Evolutionary conservation across 1,140 invertebrate genomes (phyloP).

Genomic region (Drosophila ficusphila): DNA sequence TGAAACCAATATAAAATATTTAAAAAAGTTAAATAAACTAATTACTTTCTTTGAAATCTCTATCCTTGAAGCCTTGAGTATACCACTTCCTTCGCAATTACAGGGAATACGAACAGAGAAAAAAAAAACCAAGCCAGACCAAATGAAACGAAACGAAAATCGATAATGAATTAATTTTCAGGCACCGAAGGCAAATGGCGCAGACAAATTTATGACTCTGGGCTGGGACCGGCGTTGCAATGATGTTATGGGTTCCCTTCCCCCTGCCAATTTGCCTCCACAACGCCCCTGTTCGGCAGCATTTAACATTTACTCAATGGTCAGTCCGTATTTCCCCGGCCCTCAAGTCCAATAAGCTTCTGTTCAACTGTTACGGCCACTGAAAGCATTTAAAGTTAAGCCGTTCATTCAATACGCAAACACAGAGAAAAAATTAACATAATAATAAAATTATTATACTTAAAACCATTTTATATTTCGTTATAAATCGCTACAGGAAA

Average conservation of each 20-base stretch:
- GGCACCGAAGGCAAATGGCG: slow-evolving; percentile 55
- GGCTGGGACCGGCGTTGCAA: slow-evolving; percentile 16
- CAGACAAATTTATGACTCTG: slow-evolving; percentile 73
- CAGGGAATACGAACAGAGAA: not conserved
- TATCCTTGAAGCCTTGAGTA: not conserved
- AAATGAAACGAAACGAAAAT: slow-evolving; percentile 67
- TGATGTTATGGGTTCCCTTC: not conserved
- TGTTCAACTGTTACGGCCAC: slow-evolving; percentile 7
- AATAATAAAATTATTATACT: no score
- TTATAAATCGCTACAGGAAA: no score
- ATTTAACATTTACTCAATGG: slow-evolving; percentile 53
- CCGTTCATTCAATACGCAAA: not conserved
- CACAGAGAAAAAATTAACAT: not conserved
- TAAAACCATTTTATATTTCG: not conserved
- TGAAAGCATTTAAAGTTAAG: slow-evolving; percentile 21
- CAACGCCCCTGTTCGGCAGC: not conserved
- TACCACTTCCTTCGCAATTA: not conserved
- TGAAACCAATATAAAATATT: no score
- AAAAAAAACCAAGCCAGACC: slow-evolving; percentile 9
- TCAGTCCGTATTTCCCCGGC: not conserved
- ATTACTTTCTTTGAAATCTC: no score
- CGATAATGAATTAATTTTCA: slow-evolving; percentile 75
- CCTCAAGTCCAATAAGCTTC: slow-evolving; percentile 3
- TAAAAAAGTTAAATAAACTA: no score
- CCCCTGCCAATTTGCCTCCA: not conserved